These are phyloP conservation scores for Thunnus maccoyii DNA, from an alignment of 2,113 vertebrate genomes.

Conservation along the genomic window DNA sequence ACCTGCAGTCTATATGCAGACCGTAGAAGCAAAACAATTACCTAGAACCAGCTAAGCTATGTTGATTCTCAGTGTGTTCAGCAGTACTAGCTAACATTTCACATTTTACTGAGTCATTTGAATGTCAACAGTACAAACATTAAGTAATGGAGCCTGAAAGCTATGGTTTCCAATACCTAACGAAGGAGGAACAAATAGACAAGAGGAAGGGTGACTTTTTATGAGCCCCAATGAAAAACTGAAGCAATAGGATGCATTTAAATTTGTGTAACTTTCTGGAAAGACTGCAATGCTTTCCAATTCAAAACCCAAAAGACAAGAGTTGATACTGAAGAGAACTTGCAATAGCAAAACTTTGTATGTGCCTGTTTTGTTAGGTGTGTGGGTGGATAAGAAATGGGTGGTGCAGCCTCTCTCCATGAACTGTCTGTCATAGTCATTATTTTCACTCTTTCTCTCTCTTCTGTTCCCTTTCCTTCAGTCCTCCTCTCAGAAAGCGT, in stretches of 20 bases:
- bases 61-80: conserved; percentile 9
- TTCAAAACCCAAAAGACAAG: conserved; percentile 35
- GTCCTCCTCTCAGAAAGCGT: conserved; percentile 1
- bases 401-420: conserved; percentile 52
- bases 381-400: conserved; percentile 69
- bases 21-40: background rate
- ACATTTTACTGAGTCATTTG: background rate
- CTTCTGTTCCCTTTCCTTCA: background rate
- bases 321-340: conserved; percentile 12
- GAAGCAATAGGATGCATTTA: conserved; percentile 16
- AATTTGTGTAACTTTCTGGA: conserved; percentile 26
- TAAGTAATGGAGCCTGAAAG: background rate
- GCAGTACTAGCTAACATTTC: background rate
- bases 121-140: background rate
- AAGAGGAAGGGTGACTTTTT: background rate
- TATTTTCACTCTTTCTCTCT: conserved; percentile 42
- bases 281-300: conserved; percentile 32
- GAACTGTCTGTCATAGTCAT: conserved; percentile 64
- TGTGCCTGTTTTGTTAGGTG: conserved; percentile 35
- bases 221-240: background rate
- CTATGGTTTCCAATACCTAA: conserved; percentile 5
- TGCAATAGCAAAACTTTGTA: conserved; percentile 1
- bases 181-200: background rate
- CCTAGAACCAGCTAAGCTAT: background rate
- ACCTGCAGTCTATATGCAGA: background rate